phyloP scores from a whole-genome alignment of 2,113 vertebrate genomes.

The Paralichthys olivaceus region DNA sequence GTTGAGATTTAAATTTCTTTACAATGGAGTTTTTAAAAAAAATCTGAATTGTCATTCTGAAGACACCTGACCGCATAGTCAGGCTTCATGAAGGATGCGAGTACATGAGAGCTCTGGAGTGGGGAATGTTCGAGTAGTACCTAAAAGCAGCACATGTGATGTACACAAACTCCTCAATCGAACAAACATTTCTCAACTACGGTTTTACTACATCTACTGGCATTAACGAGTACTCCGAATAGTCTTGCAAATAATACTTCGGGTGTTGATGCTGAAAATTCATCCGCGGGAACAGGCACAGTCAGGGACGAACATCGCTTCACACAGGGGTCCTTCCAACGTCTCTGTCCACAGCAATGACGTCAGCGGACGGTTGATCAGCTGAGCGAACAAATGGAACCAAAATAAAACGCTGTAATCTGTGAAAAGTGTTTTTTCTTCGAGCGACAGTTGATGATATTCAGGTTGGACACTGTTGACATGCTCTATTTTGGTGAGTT shows the following conservation, averaged over 20 bases:
- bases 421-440: background rate
- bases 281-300: slow-evolving; percentile 50
- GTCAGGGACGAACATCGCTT: slow-evolving; percentile 9
- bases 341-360: slow-evolving; percentile 55
- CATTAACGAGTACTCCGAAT: too few species aligned
- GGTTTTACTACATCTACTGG: background rate
- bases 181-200: background rate
- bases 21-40: too few species aligned
- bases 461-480: slow-evolving; percentile 48
- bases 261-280: background rate
- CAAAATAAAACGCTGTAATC: slow-evolving; percentile 50
- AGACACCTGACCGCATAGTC: too few species aligned
- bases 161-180: background rate
- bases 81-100: background rate
- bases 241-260: background rate
- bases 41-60: too few species aligned
- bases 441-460: background rate
- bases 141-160: slow-evolving; percentile 11
- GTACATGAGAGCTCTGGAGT: rapidly evolving
- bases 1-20: too few species aligned
- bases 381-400: slow-evolving; percentile 61
- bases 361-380: slow-evolving; percentile 70
- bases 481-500: slow-evolving; percentile 76
- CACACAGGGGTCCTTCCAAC: slow-evolving; percentile 50
- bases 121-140: background rate